Percentiles rank a stretch among this genome's conserved stretches.
Evolutionary conservation across 2,113 vertebrate species (phyloP).

Genomic region (Pipa parva): DNA sequence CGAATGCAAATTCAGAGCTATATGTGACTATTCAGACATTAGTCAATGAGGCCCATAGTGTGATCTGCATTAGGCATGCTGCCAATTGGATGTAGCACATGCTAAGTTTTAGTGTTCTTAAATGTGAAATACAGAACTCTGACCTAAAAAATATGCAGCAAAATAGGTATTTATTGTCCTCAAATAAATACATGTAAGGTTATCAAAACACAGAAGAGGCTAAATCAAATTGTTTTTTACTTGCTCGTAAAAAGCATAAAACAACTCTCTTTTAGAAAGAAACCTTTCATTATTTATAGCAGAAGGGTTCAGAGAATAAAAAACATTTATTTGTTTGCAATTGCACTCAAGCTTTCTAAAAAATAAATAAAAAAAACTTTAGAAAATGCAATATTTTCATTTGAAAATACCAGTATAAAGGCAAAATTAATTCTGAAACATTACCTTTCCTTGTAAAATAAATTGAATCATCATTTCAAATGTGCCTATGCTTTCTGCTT

Average conservation of each 20-base stretch:
- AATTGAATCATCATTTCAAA: slow-evolving; percentile 78
- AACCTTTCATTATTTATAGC: background rate
- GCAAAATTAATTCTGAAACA: slow-evolving; percentile 45
- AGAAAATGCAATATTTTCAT: slow-evolving; percentile 60
- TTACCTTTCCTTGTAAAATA: slow-evolving; percentile 62
- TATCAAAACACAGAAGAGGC: too few species aligned
- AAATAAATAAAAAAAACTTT: slow-evolving; percentile 55
- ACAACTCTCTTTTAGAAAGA: background rate
- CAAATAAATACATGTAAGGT: background rate
- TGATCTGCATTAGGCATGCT: too few species aligned
- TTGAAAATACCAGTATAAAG: slow-evolving; percentile 51
- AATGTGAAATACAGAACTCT: too few species aligned
- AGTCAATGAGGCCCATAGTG: too few species aligned
- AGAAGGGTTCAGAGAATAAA: background rate
- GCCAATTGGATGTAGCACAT: too few species aligned
- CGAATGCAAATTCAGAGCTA: too few species aligned
- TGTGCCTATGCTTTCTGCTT: slow-evolving; percentile 70
- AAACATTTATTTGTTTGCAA: background rate
- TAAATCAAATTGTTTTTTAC: background rate
- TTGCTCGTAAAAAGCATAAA: background rate
- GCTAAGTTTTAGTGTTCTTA: too few species aligned
- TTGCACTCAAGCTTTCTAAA: slow-evolving; percentile 19
- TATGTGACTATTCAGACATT: too few species aligned
- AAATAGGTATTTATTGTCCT: background rate
- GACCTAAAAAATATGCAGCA: too few species aligned